A percentile compares a stretch with the other conserved stretches of the same genome.
Evolutionary conservation across 1,140 invertebrate species (phyloP).

Genomic region (Bombyx mandarina): DNA sequence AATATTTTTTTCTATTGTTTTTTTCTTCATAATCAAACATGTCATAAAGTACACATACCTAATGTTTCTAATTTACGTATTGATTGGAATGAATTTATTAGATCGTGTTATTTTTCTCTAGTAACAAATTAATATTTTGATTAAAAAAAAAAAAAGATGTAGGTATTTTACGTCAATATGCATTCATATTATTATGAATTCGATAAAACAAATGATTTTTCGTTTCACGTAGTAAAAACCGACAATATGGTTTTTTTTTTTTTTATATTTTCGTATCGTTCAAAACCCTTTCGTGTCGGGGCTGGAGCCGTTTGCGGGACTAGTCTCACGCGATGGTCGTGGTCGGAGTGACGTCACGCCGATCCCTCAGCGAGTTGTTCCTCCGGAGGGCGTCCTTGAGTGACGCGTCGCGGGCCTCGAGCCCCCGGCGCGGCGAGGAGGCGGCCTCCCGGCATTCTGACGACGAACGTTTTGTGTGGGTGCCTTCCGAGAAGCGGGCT

Average conservation of each 20-base stretch:
- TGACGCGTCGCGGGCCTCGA: slow-evolving; percentile 40
- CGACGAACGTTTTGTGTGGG: slow-evolving; percentile 61
- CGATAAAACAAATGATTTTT: no score
- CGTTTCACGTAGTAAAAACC: no score
- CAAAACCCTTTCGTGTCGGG: background rate
- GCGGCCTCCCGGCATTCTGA: slow-evolving; percentile 56
- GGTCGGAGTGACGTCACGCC: slow-evolving; percentile 22
- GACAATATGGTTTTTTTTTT: no score
- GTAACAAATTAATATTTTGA: no score
- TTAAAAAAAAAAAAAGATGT: no score
- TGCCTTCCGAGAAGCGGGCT: slow-evolving; percentile 23
- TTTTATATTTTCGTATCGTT: no score
- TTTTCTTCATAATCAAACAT: background rate
- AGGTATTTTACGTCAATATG: no score
- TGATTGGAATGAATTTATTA: background rate
- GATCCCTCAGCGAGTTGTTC: slow-evolving; percentile 51
- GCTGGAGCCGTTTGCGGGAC: background rate
- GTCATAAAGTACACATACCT: background rate
- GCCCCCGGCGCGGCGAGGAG: slow-evolving; percentile 41
- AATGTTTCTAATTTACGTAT: background rate
- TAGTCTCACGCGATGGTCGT: slow-evolving; percentile 36
- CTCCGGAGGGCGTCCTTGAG: slow-evolving; percentile 46
- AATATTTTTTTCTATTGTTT: background rate
- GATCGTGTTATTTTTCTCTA: no score
- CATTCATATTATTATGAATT: no score